Evolutionary conservation across 2,888 invertebrate genomes (phyloP), one percentile per base, ranked within the genome.

Genomic region (Macroteleia sp.): DNA sequence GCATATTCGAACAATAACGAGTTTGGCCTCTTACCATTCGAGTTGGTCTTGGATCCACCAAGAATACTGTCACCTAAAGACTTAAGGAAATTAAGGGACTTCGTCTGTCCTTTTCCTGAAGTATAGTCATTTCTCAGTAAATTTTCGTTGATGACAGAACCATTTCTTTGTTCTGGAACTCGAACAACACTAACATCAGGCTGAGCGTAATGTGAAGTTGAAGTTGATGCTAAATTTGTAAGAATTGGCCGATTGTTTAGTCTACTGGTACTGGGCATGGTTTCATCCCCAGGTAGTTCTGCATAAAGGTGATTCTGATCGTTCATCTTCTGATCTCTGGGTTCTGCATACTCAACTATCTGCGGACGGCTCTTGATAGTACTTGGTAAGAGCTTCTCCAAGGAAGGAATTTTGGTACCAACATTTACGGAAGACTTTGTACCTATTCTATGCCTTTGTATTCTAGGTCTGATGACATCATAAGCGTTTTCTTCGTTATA

Each of bases 1-100:
- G 93, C 92, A 86, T 94, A 94, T 52, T 93, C 93, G 70, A 92
- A 92, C 8, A 92, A 88, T 69, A 93, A 81, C 10, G 92, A 90
- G 14, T 85, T 84, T 0, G 88, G 86, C 83, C 88, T 89, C 41
- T 88, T 87, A 66, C 69, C 84, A 48, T 80, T 78, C 34, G 42
- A 67, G 32, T 59, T 71, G 3, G 76, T 83, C 57, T 84, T 87
- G 9, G 84, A 80, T 1, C 84, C 82, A 3, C 86, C 88, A 8
- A 81, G 86, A 85, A 91, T 92, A 82, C 93, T 94, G 79, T 94
- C 94, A 1, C 94, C 93, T 56, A 95, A 93, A 9, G 94, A 92
- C 42, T 93, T 93, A 0, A 95, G 90, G 83, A 94, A 95, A 30
- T 93, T 94, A 75, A 92, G 88, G 0, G 94, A 93, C 16, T 93